Evolutionary conservation across 2,797 vertebrate species (phyloP).

Genomic region (Tapirus indicus): DNA sequence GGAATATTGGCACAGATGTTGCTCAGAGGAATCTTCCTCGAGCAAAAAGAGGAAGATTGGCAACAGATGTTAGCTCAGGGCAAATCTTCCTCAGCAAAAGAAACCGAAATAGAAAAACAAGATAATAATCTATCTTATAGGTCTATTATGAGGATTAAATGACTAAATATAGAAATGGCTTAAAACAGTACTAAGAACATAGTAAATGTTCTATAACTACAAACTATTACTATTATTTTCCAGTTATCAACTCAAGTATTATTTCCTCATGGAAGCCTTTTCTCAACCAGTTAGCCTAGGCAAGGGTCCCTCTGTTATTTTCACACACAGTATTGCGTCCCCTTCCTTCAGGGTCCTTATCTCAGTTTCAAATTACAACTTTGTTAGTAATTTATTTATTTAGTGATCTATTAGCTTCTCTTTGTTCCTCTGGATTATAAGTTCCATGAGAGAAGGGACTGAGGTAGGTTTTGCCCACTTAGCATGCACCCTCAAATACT

Average conservation of each 20-base stretch:
- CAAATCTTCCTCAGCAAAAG: too few relatives aligned
- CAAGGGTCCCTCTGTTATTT: constrained; percentile 1
- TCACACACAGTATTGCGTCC: background rate
- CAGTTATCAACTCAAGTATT: background rate
- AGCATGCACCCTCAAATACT: background rate
- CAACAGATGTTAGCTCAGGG: too few relatives aligned
- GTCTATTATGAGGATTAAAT: background rate
- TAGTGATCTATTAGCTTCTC: background rate
- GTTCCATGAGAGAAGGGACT: background rate
- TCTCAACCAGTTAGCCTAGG: background rate
- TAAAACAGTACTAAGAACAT: background rate
- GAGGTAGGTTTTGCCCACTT: background rate
- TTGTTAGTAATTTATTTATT: background rate
- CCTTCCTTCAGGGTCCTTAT: background rate
- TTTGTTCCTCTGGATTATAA: background rate
- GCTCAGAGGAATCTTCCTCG: too few relatives aligned
- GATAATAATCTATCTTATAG: background rate
- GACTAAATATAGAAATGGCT: background rate
- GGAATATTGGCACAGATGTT: too few relatives aligned
- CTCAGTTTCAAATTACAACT: constrained; percentile 3
- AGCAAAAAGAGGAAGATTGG: too few relatives aligned
- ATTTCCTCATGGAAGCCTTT: background rate
- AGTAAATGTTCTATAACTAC: background rate
- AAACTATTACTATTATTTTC: constrained; percentile 13
- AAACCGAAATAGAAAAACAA: background rate